phyloP scores from a whole-genome alignment of 2,113 vertebrate species.

The Podiceps cristatus region DNA sequence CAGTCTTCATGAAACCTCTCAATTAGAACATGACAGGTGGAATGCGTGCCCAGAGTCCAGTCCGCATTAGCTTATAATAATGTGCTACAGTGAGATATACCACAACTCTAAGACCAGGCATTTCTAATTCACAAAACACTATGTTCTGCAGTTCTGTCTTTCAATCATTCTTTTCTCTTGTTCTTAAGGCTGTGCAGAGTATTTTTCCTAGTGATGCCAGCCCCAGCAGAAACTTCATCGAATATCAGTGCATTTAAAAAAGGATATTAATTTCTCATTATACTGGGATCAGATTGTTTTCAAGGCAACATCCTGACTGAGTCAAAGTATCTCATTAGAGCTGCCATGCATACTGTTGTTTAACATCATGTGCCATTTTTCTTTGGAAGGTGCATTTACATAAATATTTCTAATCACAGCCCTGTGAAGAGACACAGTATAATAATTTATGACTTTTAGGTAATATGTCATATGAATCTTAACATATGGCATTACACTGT shows the following conservation, averaged over 20 bases:
- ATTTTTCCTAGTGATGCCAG: background rate
- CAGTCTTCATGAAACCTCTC: fast-evolving
- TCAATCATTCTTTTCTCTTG: background rate
- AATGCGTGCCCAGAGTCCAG: fast-evolving
- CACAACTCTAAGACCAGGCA: background rate
- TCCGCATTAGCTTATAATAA: fast-evolving
- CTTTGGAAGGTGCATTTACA: conserved; percentile 75
- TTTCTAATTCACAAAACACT: background rate
- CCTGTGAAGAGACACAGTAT: conserved; percentile 69
- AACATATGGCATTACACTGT: conserved; percentile 81
- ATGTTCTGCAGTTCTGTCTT: background rate
- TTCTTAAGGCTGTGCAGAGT: background rate
- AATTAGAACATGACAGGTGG: fast-evolving
- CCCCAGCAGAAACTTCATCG: background rate
- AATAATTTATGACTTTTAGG: conserved; percentile 82
- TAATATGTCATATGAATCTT: conserved; percentile 82
- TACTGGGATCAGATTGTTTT: conserved; percentile 52
- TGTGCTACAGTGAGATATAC: fast-evolving
- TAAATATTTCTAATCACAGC: conserved; percentile 80
- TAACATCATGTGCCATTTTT: conserved; percentile 72
- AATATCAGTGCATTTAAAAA: conserved; percentile 34
- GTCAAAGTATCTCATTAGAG: conserved; percentile 58
- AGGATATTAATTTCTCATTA: conserved; percentile 53
- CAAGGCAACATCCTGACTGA: conserved; percentile 54
- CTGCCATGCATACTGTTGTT: conserved; percentile 57